Conservation (phyloP, 1,140 invertebrate genomes). For the Bombus turneri region DNA sequence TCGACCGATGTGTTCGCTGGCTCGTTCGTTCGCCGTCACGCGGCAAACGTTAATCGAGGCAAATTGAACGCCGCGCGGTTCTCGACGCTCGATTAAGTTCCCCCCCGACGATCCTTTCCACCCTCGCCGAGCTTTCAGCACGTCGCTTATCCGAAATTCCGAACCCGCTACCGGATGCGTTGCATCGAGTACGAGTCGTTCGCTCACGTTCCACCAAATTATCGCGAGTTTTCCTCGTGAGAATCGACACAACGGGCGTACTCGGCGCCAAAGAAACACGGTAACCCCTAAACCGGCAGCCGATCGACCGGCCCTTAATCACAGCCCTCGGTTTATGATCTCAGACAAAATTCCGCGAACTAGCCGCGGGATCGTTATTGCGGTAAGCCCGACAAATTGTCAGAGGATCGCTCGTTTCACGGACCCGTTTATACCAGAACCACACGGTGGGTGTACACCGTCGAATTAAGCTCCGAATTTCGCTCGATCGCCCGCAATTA, state of each 20-base stretch:
- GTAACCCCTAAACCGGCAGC: constrained; percentile 4
- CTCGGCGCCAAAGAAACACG: not conserved
- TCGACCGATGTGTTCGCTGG: not conserved
- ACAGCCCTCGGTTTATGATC: constrained; percentile 67
- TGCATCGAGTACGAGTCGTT: too few relatives aligned
- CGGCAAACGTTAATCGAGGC: constrained; percentile 67
- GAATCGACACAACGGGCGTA: not conserved
- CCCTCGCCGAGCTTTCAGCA: constrained; percentile 38
- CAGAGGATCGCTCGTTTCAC: constrained; percentile 29
- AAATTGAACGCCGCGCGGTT: constrained; percentile 66
- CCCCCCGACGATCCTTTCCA: constrained; percentile 48
- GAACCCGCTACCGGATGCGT: too few relatives aligned
- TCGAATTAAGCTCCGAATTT: constrained; percentile 55
- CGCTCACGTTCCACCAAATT: not conserved
- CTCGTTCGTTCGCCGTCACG: constrained; percentile 38
- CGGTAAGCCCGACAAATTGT: constrained; percentile 52
- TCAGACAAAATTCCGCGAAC: constrained; percentile 69
- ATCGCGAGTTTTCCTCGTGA: not conserved
- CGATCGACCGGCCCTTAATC: constrained; percentile 58
- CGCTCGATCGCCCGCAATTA: constrained; percentile 50
- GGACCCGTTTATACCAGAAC: too few relatives aligned
- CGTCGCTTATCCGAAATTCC: constrained; percentile 32
- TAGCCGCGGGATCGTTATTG: constrained; percentile 56
- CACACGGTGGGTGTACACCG: constrained; percentile 9
- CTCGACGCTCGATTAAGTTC: constrained; percentile 65